These are phyloP conservation scores for Chaetodon auriga DNA, from an alignment of 2,113 vertebrate species.

Conservation along the genomic window DNA sequence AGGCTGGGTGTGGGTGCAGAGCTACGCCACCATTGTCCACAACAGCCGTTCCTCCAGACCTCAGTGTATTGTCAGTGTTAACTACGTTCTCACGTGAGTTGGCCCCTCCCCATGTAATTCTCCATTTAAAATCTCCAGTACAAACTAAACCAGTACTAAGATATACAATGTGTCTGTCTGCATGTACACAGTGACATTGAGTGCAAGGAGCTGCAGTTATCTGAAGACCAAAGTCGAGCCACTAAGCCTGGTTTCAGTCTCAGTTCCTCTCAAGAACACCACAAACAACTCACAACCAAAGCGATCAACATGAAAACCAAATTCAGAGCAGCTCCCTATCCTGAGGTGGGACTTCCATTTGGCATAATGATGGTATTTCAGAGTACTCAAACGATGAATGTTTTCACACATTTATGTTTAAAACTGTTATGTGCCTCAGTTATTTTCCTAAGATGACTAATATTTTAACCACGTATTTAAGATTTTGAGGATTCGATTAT, in stretches of 20 bases:
- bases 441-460: too few relatives aligned
- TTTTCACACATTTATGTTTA: neutral
- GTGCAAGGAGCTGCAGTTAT: constrained; percentile 91
- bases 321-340: constrained; percentile 88
- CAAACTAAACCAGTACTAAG: neutral
- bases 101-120: neutral
- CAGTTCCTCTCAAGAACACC: constrained; percentile 88
- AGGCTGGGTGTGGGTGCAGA: constrained; percentile 98
- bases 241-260: constrained; percentile 84
- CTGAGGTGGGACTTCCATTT: constrained; percentile 83
- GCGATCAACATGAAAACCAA: constrained; percentile 88
- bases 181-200: constrained; percentile 89
- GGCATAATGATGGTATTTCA: neutral
- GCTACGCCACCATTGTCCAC: constrained; percentile 95
- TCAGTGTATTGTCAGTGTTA: constrained; percentile 98
- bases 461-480: neutral
- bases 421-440: too few relatives aligned
- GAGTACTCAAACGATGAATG: neutral
- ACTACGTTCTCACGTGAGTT: constrained; percentile 98
- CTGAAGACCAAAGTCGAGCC: constrained; percentile 89
- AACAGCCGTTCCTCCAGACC: constrained; percentile 96
- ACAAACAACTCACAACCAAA: constrained; percentile 90
- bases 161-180: neutral
- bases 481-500: neutral
- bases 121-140: neutral